These are phyloP conservation scores for Gryllus bimaculatus DNA, from an alignment of 1,140 invertebrate species.

Conservation along the genomic window DNA sequence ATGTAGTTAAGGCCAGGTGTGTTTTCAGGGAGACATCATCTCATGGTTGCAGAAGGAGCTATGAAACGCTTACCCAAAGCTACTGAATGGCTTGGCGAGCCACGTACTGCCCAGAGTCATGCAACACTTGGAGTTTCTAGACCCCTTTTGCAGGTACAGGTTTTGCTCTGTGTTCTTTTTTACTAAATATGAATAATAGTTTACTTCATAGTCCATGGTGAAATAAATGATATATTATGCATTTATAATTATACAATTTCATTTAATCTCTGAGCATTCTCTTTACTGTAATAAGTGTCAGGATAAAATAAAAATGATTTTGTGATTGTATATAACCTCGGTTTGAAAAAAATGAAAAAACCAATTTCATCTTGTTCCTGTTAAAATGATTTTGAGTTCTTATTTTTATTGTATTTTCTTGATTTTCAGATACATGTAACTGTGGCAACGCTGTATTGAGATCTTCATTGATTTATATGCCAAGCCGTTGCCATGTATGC, in stretches of 20 bases:
- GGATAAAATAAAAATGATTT: too few species aligned
- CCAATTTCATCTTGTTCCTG: too few species aligned
- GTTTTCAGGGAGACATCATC: slow-evolving; percentile 50
- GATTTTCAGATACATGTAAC: slow-evolving; percentile 55
- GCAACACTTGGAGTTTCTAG: slow-evolving; percentile 47
- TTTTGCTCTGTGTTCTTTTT: too few species aligned
- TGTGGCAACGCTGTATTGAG: slow-evolving; percentile 59
- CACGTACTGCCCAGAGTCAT: slow-evolving; percentile 55
- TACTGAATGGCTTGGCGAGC: slow-evolving; percentile 63
- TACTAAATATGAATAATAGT: too few species aligned
- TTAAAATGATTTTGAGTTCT: too few species aligned
- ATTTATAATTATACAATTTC: too few species aligned
- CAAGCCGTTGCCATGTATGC: slow-evolving; percentile 60
- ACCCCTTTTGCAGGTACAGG: slow-evolving; percentile 56
- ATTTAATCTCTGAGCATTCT: too few species aligned
- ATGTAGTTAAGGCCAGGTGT: slow-evolving; percentile 68
- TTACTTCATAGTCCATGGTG: too few species aligned
- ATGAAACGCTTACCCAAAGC: slow-evolving; percentile 59
- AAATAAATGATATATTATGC: too few species aligned
- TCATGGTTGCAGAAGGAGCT: slow-evolving; percentile 45
- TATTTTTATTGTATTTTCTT: slow-evolving; percentile 14
- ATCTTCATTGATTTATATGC: slow-evolving; percentile 58
- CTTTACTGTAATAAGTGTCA: too few species aligned
- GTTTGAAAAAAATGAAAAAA: too few species aligned
- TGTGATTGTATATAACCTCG: too few species aligned